These are phyloP conservation scores for Euura lappo DNA, from an alignment of 1,140 invertebrate species.

Conservation along the genomic window DNA sequence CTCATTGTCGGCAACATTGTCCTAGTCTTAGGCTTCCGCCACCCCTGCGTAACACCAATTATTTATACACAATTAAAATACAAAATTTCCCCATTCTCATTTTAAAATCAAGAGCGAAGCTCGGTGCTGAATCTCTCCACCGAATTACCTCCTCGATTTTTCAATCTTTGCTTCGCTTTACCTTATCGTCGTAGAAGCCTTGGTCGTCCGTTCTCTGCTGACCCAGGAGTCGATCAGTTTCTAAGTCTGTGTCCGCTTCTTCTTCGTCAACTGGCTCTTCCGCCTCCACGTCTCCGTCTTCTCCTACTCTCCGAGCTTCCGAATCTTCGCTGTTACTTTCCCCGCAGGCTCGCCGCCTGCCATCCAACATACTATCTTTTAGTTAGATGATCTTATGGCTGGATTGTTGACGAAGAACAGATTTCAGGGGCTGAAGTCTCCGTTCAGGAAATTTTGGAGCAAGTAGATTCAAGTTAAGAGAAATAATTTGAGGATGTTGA, in stretches of 20 bases:
- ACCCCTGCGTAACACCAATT: constrained; percentile 66
- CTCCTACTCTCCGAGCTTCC: constrained; percentile 44
- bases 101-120: constrained; percentile 28
- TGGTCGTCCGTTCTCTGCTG: constrained; percentile 90
- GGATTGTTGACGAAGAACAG: constrained; percentile 16
- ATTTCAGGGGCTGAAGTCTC: no score
- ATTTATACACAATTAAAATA: not conserved
- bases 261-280: constrained; percentile 64
- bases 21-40: constrained; percentile 77
- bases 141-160: constrained; percentile 1
- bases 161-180: constrained; percentile 34
- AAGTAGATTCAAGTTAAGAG: no score
- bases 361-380: constrained; percentile 59
- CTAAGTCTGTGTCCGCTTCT: constrained; percentile 87
- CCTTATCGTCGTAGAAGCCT: constrained; percentile 89
- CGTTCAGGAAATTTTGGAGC: no score
- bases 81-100: constrained; percentile 49
- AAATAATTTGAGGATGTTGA: no score
- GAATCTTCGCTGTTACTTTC: constrained; percentile 57
- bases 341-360: constrained; percentile 53
- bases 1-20: constrained; percentile 72
- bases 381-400: constrained; percentile 55
- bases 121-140: not conserved
- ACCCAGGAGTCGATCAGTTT: constrained; percentile 87
- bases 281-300: constrained; percentile 52